Evolutionary conservation across 2,797 vertebrate species (phyloP), one percentile per base, ranked within the genome.

Genomic region (Acanthis flammea): DNA sequence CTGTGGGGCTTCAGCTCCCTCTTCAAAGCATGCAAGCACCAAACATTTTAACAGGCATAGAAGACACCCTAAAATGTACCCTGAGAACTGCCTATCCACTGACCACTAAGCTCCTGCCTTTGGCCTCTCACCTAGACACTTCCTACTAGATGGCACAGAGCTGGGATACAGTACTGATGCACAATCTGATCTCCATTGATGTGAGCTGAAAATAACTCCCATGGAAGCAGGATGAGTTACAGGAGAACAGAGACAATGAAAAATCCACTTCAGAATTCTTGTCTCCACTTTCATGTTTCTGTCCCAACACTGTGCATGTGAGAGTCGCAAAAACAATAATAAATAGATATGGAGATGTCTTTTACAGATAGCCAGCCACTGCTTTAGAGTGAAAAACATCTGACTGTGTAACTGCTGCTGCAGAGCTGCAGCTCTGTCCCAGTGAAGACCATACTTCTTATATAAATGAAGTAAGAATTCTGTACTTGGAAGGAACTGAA

Each of bases 401-500:
- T 76, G 50, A 62, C 44, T 84, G 76, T 14, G 8, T 23, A 86
- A 82, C 23, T 41, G 37, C 58, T 61, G 58, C 37, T 61, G 27
- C 58, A 61, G 37, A 61, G 3, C 33, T 80, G 47, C 33, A 88
- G 45, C 14, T 63, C 42, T 33, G 35, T 25, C 68, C 28, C 54
- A 62, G 23, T 50, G 35, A 88, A 71, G 25, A 66, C 19, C 19
- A 44, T 5, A n/a, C 19, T 70, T 80, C 45, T 82, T 68, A 92
- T 1, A 80, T 22, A 88, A 93, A 60, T 30, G 17, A 89, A 85
- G 7, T 68, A 90, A 83, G 47, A 92, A 94, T 84, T 88, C 44
- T 73, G 51, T 86, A 80, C 85, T 94, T 5, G 0, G 45, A 91
- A 88, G 75, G 87, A 96, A 95, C 53, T 62, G 41, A 92, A 92